Conservation (phyloP, 2,888 invertebrate species). For the Oasisia sp. region DNA sequence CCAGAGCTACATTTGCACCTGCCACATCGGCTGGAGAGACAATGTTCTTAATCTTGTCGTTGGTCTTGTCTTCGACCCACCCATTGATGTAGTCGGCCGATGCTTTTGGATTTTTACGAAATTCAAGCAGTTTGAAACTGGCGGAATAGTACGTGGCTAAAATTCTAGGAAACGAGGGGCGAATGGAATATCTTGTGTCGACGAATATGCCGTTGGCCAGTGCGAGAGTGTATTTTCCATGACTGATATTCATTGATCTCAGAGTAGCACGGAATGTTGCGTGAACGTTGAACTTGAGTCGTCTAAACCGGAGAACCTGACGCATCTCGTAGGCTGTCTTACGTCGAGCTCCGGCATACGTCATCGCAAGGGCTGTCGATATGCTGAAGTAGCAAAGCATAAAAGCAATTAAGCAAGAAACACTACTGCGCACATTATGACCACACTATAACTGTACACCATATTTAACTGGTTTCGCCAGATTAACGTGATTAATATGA, state of each 20-base stretch:
- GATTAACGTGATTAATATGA: no score
- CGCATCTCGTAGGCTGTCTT: not conserved
- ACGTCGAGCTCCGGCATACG: not conserved
- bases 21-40: slow-evolving; percentile 70
- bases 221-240: not conserved
- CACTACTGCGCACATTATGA: not conserved
- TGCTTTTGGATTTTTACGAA: slow-evolving; percentile 56
- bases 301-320: not conserved
- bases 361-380: not conserved
- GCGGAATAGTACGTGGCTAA: not conserved
- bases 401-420: not conserved
- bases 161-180: not conserved
- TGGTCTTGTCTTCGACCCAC: slow-evolving; percentile 85
- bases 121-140: slow-evolving; percentile 32
- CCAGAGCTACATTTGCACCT: slow-evolving; percentile 65
- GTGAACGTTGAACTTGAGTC: not conserved
- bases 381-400: not conserved
- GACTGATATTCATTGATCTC: not conserved
- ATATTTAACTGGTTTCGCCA: not conserved
- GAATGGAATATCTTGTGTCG: not conserved
- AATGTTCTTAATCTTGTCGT: slow-evolving; percentile 82
- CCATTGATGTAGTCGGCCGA: slow-evolving; percentile 74
- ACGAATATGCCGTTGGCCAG: not conserved
- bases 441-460: not conserved
- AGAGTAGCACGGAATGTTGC: not conserved